Evolutionary conservation across 2,113 vertebrate genomes (phyloP), one percentile per base, ranked within the genome.

Genomic region (Heterocephalus glaber): DNA sequence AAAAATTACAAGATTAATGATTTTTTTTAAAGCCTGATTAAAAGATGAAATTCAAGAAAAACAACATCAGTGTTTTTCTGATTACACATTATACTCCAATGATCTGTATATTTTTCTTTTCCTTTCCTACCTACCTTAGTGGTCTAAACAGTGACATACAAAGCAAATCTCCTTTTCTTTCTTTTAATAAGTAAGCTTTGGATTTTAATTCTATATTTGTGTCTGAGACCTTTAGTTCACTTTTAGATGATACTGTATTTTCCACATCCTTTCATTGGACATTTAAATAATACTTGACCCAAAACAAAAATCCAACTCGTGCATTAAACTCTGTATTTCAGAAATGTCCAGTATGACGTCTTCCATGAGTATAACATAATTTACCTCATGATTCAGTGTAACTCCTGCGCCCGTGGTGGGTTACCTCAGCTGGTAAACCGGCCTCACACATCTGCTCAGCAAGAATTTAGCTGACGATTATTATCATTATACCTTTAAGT

Each of bases 371-470:
- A 52, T 83, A 97, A 97, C 17, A 96, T 56, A 85, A 97, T 90
- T 97, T 97, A 96, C 84, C 96, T 94, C 92, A 84, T 96, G 98
- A 98, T 96, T 98, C 97, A 97, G 86, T 97, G 97, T 95, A 98
- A 98, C 93, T 98, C 96, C 52, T 96, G 95, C 26, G 94, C 95
- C 96, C 96, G 77, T 95, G 94, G 92, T 96, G 95, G 92, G 92
- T 96, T 98, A 96, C 41, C 98, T 97, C 98, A 98, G 98, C 98
- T 99, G 98, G 98, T 98, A 96, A 95, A 97, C 63, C 97, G 92
- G 98, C 98, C 95, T 98, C 96, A 96, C 89, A 97, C 98, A 99
- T 98, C 96, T 99, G 98, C 95, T 98, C 97, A 95, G 54, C 72
- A 98, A 95, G 97, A 98, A 98, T 98, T 97, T 97, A 96, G 96